phyloP scores from a whole-genome alignment of 2,113 vertebrate genomes.

The Lagopus muta region DNA sequence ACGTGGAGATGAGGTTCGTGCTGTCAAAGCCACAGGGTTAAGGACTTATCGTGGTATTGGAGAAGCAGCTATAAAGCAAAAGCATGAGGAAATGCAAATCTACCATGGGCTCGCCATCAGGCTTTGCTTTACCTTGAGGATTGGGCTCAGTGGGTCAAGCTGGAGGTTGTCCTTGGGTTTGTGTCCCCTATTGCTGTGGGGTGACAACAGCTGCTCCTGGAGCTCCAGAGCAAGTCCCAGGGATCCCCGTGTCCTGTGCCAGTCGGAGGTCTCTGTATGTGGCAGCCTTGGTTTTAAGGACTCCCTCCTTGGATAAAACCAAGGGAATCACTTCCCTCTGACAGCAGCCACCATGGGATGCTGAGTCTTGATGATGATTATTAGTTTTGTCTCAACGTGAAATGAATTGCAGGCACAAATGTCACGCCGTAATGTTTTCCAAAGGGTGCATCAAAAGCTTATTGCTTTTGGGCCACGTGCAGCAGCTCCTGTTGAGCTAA shows the following conservation, averaged over 20 bases:
- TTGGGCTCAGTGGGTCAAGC: background rate
- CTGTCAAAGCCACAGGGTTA: background rate
- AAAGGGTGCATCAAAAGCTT: background rate
- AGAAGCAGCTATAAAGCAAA: background rate
- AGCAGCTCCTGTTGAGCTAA: background rate
- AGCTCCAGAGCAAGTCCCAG: background rate
- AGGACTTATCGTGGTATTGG: background rate
- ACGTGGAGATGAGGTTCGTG: background rate
- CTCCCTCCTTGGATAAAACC: too few relatives aligned
- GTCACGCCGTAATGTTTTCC: background rate
- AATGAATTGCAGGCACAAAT: accelerated
- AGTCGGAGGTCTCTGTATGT: background rate
- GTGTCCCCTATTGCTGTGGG: background rate
- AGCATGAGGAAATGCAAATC: background rate
- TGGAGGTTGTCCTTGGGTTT: background rate
- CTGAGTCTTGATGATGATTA: background rate
- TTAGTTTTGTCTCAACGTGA: background rate
- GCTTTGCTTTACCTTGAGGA: background rate
- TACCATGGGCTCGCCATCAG: accelerated
- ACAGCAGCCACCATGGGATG: background rate
- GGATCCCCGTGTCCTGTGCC: accelerated
- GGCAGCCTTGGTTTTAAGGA: background rate
- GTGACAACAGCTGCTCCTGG: background rate
- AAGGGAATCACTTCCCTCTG: background rate
- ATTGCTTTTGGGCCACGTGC: accelerated